Percentiles rank a stretch among this genome's conserved stretches.
Evolutionary conservation across 2,797 vertebrate species (phyloP).

Genomic region (Falco berigora): DNA sequence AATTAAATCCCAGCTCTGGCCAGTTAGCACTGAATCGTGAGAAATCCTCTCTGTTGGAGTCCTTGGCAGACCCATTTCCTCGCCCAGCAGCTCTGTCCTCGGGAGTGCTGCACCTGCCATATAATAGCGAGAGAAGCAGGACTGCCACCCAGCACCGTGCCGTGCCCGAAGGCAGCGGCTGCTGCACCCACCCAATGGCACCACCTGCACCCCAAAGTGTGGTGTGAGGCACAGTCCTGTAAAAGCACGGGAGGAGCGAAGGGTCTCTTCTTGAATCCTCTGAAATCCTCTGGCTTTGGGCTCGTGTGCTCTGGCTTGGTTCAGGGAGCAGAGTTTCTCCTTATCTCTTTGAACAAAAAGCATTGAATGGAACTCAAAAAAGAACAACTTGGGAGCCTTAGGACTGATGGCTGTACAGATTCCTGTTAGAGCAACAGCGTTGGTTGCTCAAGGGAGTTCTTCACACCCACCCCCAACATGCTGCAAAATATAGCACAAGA

Average conservation of each 20-base stretch:
- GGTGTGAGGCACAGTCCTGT: neutral
- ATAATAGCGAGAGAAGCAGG: neutral
- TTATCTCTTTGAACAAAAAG: neutral
- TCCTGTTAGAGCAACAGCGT: neutral
- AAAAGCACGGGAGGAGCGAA: neutral
- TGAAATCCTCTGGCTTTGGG: neutral
- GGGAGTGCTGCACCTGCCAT: rapidly evolving
- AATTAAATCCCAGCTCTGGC: slow-evolving; percentile 2
- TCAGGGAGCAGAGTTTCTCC: neutral
- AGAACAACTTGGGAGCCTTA: neutral
- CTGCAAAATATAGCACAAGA: neutral
- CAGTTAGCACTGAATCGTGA: neutral
- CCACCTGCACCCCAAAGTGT: rapidly evolving
- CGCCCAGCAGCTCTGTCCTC: neutral
- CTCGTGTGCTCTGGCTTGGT: neutral
- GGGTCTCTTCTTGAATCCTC: neutral
- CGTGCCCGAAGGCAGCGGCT: neutral
- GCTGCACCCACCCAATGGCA: neutral
- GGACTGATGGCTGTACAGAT: neutral
- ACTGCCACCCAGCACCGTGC: rapidly evolving
- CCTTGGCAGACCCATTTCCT: neutral
- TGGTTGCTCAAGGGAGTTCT: neutral
- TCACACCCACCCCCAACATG: neutral
- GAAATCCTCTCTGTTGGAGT: neutral
- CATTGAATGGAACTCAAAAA: neutral